A percentile compares a stretch with the other conserved stretches of the same genome.
Conservation (phyloP, 2,113 vertebrate genomes). For the Anoplopoma fimbria region DNA sequence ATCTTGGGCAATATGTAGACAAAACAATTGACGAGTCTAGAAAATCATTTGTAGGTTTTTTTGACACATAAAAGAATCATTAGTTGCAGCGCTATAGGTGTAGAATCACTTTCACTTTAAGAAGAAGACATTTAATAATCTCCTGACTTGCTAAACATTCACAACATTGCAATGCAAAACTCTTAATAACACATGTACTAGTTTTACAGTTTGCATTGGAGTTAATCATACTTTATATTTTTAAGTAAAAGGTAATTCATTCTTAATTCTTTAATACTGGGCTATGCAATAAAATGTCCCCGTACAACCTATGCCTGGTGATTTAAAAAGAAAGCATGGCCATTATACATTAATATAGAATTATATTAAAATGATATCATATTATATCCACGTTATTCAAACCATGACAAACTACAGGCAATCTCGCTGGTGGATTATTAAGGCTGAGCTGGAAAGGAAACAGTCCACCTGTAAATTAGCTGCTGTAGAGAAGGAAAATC, state of each 20-base stretch:
- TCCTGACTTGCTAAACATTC: background rate
- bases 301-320: too few relatives aligned
- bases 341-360: background rate
- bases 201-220: background rate
- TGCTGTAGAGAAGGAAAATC: constrained; percentile 25
- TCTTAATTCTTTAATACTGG: background rate
- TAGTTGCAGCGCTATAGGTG: background rate
- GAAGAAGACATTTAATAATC: background rate
- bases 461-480: constrained; percentile 52
- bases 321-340: background rate
- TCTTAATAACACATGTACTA: background rate
- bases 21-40: background rate
- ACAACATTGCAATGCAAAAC: background rate
- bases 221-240: background rate
- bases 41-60: background rate
- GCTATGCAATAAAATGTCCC: background rate
- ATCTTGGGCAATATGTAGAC: background rate
- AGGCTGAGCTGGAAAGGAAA: constrained; percentile 32
- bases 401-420: constrained; percentile 23
- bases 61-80: background rate
- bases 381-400: background rate
- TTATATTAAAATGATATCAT: background rate
- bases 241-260: background rate
- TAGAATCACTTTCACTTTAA: background rate
- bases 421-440: constrained; percentile 9